Base-by-base conservation (phyloP, 2,888 invertebrate genomes). In the Aproaerema taeniolella region DNA sequence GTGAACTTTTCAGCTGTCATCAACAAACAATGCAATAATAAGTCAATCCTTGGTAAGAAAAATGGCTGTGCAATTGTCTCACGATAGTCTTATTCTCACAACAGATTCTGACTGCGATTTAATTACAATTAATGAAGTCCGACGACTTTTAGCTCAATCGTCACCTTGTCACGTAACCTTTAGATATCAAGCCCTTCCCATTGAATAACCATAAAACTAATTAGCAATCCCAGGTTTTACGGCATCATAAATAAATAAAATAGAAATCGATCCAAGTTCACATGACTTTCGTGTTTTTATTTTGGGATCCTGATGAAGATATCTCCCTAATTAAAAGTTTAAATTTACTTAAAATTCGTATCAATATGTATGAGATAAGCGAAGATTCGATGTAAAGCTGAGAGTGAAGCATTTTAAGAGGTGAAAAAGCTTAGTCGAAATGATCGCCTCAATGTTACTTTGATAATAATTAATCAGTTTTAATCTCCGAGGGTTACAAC, bases 181-280 rank as follows among this genome's bases (percentile, higher is more conserved):
- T n/a, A n/a, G n/a, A n/a, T n/a, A n/a, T n/a, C n/a, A n/a, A n/a
- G n/a, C n/a, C n/a, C n/a, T n/a, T n/a, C n/a, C n/a, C n/a, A n/a
- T 74, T 69, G 71, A 73, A 76, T 57, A 49, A 46, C 62, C 67
- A 73, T 80, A 78, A 77, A 82, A 67, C 73, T 80, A 79, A 83
- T 82, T 80, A 83, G 77, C 70, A 70, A 82, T 75, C 67, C 66
- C 73, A 73, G 61, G 59, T 67, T 82, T 79, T 83, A 83, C 62
- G 66, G 63, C 45, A 59, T 56, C 45, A 61, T 81, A 83, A 81
- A 81, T 75, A 71, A 75, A 82, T 78, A 78, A 81, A 80, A 67
- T 63, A 58, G 60, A 55, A 49, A 56, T 58, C 53, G 49, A 50
- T 42, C 47, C 47, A 43, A 55, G 63, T 69, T 72, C 70, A 69